Percentiles rank a stretch among this genome's conserved stretches.
Conservation (phyloP, 2,797 vertebrate species). For the Apodemus agrarius region DNA sequence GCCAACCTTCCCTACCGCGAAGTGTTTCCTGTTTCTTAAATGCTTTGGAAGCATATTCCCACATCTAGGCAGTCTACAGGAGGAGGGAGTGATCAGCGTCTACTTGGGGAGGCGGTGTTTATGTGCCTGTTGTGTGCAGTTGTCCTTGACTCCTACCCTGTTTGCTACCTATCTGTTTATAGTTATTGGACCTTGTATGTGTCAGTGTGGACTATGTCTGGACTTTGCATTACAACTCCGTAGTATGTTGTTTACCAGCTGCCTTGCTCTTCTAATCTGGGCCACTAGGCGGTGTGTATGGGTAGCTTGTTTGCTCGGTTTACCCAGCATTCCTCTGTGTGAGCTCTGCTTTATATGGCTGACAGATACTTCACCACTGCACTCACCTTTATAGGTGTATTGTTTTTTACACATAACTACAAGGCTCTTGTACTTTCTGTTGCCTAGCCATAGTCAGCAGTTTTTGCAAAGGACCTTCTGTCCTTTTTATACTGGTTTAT, state of each 20-base stretch:
- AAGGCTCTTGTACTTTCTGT: background rate
- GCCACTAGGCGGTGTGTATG: background rate
- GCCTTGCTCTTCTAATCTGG: background rate
- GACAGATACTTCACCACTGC: background rate
- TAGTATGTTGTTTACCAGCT: background rate
- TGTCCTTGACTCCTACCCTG: background rate
- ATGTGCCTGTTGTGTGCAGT: background rate
- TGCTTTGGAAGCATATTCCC: slow-evolving; percentile 15
- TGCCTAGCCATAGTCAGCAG: background rate
- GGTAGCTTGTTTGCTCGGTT: background rate
- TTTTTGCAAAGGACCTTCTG: background rate
- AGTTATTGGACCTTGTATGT: background rate
- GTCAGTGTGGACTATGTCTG: background rate
- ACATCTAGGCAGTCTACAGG: background rate
- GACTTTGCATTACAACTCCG: background rate
- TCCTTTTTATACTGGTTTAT: background rate
- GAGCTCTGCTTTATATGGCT: background rate
- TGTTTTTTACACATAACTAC: background rate
- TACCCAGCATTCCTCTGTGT: background rate
- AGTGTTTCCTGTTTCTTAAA: background rate
- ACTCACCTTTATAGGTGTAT: background rate
- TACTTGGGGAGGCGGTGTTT: accelerated
- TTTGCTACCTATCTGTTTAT: background rate
- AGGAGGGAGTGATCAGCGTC: background rate
- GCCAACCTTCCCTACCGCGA: background rate